Conservation (phyloP, 2,797 vertebrate genomes). For the Falco concolor region DNA sequence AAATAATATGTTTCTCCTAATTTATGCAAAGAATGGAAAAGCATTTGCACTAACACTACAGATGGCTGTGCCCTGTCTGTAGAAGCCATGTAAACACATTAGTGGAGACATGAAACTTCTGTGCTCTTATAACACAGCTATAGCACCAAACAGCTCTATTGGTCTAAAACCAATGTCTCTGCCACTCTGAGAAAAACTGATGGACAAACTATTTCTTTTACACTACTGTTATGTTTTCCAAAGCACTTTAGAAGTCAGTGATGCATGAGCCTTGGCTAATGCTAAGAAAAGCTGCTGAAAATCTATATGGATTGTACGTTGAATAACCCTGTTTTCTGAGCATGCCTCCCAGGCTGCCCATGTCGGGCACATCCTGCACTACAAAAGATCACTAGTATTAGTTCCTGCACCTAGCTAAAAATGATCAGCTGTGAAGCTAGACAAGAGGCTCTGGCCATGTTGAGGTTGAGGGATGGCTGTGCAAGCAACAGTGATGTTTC, state of each 20-base stretch:
- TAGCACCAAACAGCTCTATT: neutral
- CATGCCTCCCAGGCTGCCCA: neutral
- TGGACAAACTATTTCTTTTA: neutral
- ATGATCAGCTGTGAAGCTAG: neutral
- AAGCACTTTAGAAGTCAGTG: neutral
- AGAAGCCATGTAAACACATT: neutral
- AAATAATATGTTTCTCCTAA: conserved; percentile 32
- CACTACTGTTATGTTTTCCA: neutral
- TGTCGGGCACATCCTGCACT: neutral
- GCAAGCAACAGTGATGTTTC: neutral
- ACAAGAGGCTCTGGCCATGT: neutral
- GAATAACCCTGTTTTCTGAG: neutral
- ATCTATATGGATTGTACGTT: neutral
- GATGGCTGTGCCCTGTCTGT: conserved; percentile 32
- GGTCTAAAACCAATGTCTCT: neutral
- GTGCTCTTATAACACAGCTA: neutral
- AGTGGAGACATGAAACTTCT: neutral
- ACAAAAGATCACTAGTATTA: neutral
- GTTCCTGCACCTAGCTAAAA: neutral
- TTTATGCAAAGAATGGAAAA: conserved; percentile 25
- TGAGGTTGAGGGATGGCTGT: neutral
- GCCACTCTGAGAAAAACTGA: neutral
- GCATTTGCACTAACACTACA: neutral
- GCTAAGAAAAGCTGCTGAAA: conserved; percentile 2
- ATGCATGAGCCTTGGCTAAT: neutral